Evolutionary conservation across 2,113 vertebrate genomes (phyloP).

Genomic region (Pterophyllum scalare): DNA sequence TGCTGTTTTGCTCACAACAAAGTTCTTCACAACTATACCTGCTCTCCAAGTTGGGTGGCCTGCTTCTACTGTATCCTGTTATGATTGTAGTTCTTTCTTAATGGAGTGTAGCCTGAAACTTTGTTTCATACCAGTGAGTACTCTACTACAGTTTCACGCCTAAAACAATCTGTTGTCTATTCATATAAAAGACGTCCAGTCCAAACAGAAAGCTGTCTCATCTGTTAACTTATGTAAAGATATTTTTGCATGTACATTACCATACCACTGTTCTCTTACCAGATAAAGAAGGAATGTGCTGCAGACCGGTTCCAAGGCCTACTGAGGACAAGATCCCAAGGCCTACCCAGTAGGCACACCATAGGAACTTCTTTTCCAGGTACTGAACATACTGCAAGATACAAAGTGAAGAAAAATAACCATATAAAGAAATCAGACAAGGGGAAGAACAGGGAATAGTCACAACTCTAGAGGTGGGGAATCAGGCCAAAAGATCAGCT

Average conservation of each 20-base stretch:
- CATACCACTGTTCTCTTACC: slow-evolving; percentile 79
- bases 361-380: slow-evolving; percentile 91
- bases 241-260: neutral
- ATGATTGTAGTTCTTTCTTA: neutral
- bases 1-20: neutral
- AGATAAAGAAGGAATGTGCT: slow-evolving; percentile 98
- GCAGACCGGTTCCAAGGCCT: slow-evolving; percentile 95
- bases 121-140: neutral
- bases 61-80: neutral
- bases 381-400: slow-evolving; percentile 88
- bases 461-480: neutral
- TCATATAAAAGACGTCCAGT: neutral
- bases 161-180: neutral
- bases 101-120: neutral
- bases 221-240: neutral
- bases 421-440: neutral
- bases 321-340: slow-evolving; percentile 97
- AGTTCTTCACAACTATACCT: neutral
- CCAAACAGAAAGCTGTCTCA: neutral
- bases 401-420: neutral
- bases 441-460: neutral
- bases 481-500: neutral
- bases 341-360: slow-evolving; percentile 99
- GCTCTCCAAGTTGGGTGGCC: neutral
- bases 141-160: neutral